A percentile compares a stretch with the other conserved stretches of the same genome.
phyloP scores from a whole-genome alignment of 2,113 vertebrate genomes.

The Vicugna pacos region DNA sequence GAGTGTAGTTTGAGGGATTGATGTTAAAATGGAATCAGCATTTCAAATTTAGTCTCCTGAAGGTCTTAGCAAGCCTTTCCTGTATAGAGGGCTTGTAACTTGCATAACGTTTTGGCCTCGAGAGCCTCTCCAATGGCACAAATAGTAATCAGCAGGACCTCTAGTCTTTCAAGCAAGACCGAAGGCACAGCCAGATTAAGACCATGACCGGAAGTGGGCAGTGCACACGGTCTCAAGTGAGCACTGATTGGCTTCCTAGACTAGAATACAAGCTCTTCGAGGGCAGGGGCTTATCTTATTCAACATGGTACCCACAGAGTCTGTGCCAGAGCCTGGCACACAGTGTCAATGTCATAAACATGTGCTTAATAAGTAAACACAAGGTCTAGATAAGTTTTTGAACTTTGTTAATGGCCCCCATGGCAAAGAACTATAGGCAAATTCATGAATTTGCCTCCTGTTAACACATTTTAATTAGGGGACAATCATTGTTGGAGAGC shows the following conservation, averaged over 20 bases:
- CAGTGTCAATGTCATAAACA: background rate
- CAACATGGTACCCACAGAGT: background rate
- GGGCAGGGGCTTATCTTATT: background rate
- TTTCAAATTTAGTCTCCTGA: constrained; percentile 44
- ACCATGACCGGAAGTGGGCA: background rate
- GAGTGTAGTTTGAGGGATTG: background rate
- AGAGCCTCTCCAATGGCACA: background rate
- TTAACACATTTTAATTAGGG: constrained; percentile 55
- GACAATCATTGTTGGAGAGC: constrained; percentile 46
- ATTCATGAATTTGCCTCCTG: constrained; percentile 42
- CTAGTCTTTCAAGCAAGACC: background rate
- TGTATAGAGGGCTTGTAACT: background rate
- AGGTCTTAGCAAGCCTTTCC: background rate
- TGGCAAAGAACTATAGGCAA: constrained; percentile 38
- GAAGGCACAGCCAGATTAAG: constrained; percentile 6
- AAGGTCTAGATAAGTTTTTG: background rate
- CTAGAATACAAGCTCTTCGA: background rate
- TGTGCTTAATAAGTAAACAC: constrained; percentile 34
- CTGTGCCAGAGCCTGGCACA: background rate
- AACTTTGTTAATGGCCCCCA: constrained; percentile 4
- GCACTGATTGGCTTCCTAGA: background rate
- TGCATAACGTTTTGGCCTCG: background rate
- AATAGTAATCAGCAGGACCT: background rate
- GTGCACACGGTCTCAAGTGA: background rate
- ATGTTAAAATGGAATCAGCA: background rate